Evolutionary conservation across 35 echinoderm and acorn worm species (phyloP).

Genomic region (Apostichopus californicus): DNA sequence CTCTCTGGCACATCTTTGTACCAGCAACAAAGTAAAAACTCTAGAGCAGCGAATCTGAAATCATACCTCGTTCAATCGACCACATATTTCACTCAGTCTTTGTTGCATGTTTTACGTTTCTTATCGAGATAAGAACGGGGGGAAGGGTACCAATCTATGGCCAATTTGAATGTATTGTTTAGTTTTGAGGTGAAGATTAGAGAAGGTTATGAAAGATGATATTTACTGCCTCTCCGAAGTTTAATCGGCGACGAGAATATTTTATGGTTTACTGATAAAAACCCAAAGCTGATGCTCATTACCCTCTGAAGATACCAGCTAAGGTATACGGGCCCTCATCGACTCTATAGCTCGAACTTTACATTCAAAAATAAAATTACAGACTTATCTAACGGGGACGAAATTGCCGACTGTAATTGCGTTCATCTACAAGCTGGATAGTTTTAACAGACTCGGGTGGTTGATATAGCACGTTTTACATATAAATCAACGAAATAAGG

Average conservation of each 20-base stretch:
- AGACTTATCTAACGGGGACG: too few species aligned
- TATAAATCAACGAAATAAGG: constrained; percentile 7
- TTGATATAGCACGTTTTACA: constrained; percentile 12
- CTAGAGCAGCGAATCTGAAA: neutral
- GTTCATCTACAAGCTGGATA: too few species aligned
- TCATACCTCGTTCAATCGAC: neutral
- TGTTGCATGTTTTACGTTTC: constrained; percentile 40
- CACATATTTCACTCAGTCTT: constrained; percentile 26
- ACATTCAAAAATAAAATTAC: too few species aligned
- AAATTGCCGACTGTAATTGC: too few species aligned
- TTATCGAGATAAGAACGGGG: constrained; percentile 18
- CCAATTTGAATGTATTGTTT: constrained; percentile 46
- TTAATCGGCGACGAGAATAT: neutral
- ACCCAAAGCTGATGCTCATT: too few species aligned
- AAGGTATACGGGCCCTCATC: too few species aligned
- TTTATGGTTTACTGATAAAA: constrained; percentile 33
- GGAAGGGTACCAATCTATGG: constrained; percentile 12
- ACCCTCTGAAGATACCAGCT: too few species aligned
- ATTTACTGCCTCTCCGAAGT: neutral
- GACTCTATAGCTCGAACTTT: too few species aligned
- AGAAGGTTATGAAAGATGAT: constrained; percentile 17
- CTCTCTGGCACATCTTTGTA: too few species aligned
- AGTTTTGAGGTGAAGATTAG: constrained; percentile 24
- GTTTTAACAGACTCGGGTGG: neutral
- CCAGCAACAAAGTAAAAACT: neutral